Percentiles rank a stretch among this genome's conserved stretches.
Evolutionary conservation across 2,888 invertebrate species (phyloP).

Genomic region (Venusia cambrica): DNA sequence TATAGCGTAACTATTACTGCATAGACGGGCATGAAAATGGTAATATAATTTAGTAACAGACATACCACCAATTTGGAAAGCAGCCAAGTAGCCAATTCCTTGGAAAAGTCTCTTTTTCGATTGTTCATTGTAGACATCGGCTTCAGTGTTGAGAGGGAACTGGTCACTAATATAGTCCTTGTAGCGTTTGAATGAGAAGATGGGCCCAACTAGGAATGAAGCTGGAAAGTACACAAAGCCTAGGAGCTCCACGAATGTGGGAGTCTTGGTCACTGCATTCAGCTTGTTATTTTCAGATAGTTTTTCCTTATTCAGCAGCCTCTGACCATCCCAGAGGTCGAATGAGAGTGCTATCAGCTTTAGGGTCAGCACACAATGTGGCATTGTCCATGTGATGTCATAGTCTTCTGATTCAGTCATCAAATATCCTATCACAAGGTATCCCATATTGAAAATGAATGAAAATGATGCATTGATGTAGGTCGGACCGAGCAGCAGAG

Average conservation of each 20-base stretch:
- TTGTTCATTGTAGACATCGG: conserved; percentile 52
- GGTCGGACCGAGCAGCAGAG: conserved; percentile 84
- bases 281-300: conserved; percentile 86
- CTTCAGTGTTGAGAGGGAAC: conserved; percentile 67
- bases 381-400: conserved; percentile 98
- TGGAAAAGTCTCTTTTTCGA: conserved; percentile 83
- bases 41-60: too few relatives aligned
- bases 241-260: conserved; percentile 88
- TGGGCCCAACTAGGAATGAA: conserved; percentile 96
- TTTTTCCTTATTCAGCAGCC: conserved; percentile 68
- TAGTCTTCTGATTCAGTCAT: conserved; percentile 91
- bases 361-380: conserved; percentile 96
- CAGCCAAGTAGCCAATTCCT: conserved; percentile 86
- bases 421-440: conserved; percentile 89
- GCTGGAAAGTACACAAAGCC: conserved; percentile 94
- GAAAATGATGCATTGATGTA: conserved; percentile 84
- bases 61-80: conserved; percentile 87
- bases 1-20: too few relatives aligned
- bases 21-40: too few relatives aligned
- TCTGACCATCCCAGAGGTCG: conserved; percentile 89
- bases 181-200: conserved; percentile 92
- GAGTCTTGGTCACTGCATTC: conserved; percentile 84
- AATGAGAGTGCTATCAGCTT: conserved; percentile 93
- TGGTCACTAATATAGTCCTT: conserved; percentile 87
- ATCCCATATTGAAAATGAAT: conserved; percentile 91